Base-by-base conservation (phyloP, 2,797 vertebrate species). In the Cryptoblepharus egeriae region DNA sequence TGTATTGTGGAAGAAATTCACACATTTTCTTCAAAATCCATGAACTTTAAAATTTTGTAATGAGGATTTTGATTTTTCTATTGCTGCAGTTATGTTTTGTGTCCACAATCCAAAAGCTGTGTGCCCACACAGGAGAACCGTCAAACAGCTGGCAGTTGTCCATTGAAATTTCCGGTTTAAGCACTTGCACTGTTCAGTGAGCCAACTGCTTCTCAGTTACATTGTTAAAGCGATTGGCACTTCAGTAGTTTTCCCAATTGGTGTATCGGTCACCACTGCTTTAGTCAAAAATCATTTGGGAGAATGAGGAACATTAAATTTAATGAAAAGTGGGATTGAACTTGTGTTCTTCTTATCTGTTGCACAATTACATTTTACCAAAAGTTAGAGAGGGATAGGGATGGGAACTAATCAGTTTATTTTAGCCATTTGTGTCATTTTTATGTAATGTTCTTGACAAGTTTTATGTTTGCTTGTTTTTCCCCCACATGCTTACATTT, bases 401-500 rank as follows among this genome's bases (percentile, higher is more conserved):
- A 22, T 32, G 18, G 15, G 32, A 32, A 35, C 18, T 37, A 49
- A 49, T 49, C 13, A 12, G 45, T 13, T 49, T 49, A 49, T 49
- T 10, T 49, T 49, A 49, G 11, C 30, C 35, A 15, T 52, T 52
- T 52, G 49, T 42, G n/a, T 13, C 6, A 67, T n/a, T n/a, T 49
- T 57, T 73, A n/a, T 80, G 26, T 11, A 20, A 60, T 35, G 35
- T 63, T 63, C 24, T 64, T 55, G 39, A 55, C n/a, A 74, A 64
- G 11, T 64, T n/a, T 39, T 52, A 10, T 16, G 35, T 74, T 74
- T 79, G 30, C 63, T 32, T 52, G 67, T 16, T 70, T 78, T 60
- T 6, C 58, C 20, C 57, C 65, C 58, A 83, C 65, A 49, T 64
- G 20, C 2, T 93, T 35, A 91, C 12, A 30, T 79, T 11, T 73